Conservation (phyloP, 1,140 invertebrate species). For the Pseudachorutes palmiensis region DNA sequence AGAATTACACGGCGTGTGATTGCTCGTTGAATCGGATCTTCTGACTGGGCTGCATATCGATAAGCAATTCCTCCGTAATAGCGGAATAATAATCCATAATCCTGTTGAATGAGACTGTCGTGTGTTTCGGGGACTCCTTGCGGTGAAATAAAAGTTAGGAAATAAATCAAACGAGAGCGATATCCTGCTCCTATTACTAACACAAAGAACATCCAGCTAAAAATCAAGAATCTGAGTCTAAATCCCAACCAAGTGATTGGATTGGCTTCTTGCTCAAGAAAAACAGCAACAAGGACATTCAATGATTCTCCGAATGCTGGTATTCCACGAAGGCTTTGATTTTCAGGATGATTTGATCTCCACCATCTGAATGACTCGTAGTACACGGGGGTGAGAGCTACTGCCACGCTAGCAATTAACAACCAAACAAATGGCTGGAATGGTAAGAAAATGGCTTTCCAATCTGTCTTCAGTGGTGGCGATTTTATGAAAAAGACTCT, state of each 20-base stretch:
- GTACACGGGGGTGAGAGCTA: not conserved
- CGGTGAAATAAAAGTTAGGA: constrained; percentile 11
- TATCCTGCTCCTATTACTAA: constrained; percentile 11
- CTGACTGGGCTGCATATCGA: not conserved
- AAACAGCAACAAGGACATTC: not conserved
- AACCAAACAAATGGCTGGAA: not conserved
- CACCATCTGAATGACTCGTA: not conserved
- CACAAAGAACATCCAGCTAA: not conserved
- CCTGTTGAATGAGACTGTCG: not conserved
- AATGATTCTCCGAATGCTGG: not conserved
- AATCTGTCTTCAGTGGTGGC: constrained; percentile 1
- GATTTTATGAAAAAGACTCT: constrained; percentile 9
- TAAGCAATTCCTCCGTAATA: constrained; percentile 18
- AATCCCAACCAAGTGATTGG: not conserved
- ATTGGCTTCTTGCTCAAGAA: not conserved
- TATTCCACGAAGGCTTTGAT: not conserved
- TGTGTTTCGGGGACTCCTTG: constrained; percentile 6
- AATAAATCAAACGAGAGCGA: constrained; percentile 9
- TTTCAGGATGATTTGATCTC: not conserved
- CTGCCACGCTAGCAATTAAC: not conserved
- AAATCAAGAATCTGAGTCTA: not conserved
- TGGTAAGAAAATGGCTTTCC: constrained; percentile 3
- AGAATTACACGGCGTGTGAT: not conserved
- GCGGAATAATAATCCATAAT: constrained; percentile 15
- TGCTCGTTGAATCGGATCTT: not conserved